Evolutionary conservation across 2,113 vertebrate genomes (phyloP), one percentile per base, ranked within the genome.

Genomic region (Aythya baeri): DNA sequence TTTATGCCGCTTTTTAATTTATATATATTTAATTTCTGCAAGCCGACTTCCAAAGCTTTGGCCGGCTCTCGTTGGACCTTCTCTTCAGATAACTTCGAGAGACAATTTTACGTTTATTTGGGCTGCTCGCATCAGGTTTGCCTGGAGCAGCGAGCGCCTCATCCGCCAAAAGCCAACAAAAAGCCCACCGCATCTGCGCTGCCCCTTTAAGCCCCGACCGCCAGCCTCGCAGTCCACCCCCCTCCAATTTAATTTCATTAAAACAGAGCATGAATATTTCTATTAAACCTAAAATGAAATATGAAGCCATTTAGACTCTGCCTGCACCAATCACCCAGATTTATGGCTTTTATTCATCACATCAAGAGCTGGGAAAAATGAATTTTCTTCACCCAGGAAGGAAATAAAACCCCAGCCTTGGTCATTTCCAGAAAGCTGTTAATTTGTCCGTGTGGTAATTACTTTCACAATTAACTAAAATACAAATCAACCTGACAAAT

Each of bases 401-500:
- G 98, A 98, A 98, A 98, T 98, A 98, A 98, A 99, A 99, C 97
- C 98, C 97, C 98, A 98, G 98, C 98, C 98, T 96, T 96, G 98
- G 98, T 98, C 98, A 99, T 99, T 99, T 98, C 98, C 98, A 98
- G 98, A 99, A 98, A 99, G 98, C 99, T 99, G 98, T 99, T 99
- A 98, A 99, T 99, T 99, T 98, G 98, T 98, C 97, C 98, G 34
- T 97, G 98, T 98, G 98, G 98, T 99, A 99, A 99, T 99, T 99
- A 99, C 99, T 98, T 99, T 99, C 98, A 99, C 99, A 99, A 99
- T 99, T 99, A 99, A 99, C 98, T 99, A 97, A 99, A 99, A 99
- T 99, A 99, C 99, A 99, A 99, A 99, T 99, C 99, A 99, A 98
- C 92, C 97, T 99, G 99, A 99, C 99, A 99, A 99, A 99, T 99